Evolutionary conservation across 2,888 invertebrate species (phyloP).

Genomic region (Chalcosyrphus nemorum): DNA sequence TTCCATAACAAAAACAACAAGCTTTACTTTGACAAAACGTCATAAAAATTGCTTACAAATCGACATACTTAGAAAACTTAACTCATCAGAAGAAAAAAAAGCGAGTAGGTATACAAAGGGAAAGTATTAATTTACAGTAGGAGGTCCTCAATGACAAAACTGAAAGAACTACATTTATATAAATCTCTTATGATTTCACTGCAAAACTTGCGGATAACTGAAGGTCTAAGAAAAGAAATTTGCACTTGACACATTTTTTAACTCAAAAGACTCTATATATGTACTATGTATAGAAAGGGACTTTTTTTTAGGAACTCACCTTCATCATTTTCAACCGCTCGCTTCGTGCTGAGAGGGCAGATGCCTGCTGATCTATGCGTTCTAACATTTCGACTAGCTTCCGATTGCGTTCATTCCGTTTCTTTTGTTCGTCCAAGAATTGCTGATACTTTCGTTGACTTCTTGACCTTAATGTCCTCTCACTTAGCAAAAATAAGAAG

Average conservation of each 20-base stretch:
- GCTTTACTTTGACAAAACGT: background rate
- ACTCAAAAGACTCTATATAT: background rate
- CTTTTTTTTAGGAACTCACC: too few species aligned
- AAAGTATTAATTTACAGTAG: background rate
- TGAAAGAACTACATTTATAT: background rate
- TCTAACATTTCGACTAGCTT: slow-evolving; percentile 84
- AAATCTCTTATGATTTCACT: too few species aligned
- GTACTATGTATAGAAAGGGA: too few species aligned
- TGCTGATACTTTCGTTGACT: slow-evolving; percentile 80
- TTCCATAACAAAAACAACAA: background rate
- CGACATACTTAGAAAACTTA: background rate
- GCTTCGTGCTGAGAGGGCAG: slow-evolving; percentile 84
- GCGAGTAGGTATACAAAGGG: background rate
- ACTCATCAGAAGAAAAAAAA: background rate
- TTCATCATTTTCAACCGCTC: slow-evolving; percentile 84
- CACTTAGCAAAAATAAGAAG: slow-evolving; percentile 75
- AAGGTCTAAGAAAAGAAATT: background rate
- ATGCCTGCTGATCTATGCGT: slow-evolving; percentile 84
- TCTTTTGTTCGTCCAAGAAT: slow-evolving; percentile 84
- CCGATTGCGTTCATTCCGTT: slow-evolving; percentile 85
- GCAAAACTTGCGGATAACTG: too few species aligned
- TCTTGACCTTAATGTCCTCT: slow-evolving; percentile 78
- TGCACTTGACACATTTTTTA: background rate
- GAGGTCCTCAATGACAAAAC: background rate
- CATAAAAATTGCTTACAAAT: background rate